These are phyloP conservation scores for Alfaro cultratus DNA, from an alignment of 2,797 vertebrate genomes.

Conservation along the genomic window DNA sequence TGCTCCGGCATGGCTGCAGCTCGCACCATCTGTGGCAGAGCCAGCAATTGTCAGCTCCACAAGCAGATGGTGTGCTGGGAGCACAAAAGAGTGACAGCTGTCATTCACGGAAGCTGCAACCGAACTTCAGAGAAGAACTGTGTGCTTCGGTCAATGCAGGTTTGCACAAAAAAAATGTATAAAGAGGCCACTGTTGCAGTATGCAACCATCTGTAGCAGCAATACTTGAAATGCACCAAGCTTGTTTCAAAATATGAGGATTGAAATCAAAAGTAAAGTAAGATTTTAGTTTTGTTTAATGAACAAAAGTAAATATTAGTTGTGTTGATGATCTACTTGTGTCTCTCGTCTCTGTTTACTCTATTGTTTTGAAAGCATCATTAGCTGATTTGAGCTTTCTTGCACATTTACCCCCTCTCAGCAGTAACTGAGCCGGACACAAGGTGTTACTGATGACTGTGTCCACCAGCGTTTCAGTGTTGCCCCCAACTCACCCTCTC, in stretches of 20 bases:
- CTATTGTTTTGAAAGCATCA: conserved; percentile 69
- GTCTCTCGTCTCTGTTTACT: conserved; percentile 31
- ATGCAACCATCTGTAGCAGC: background rate
- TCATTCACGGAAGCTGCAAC: conserved; percentile 53
- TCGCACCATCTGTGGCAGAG: conserved; percentile 29
- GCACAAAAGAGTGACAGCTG: conserved; percentile 63
- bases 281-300: background rate
- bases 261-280: background rate
- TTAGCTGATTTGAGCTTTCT: conserved; percentile 66
- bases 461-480: conserved; percentile 71
- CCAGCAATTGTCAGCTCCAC: conserved; percentile 28
- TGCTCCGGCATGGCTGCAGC: conserved; percentile 40
- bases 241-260: conserved; percentile 2
- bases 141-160: conserved; percentile 19
- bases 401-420: conserved; percentile 61
- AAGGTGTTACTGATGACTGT: conserved; percentile 78
- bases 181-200: conserved; percentile 4
- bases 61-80: conserved; percentile 63
- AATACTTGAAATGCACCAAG: background rate
- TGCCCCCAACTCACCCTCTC: conserved; percentile 75
- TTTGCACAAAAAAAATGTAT: background rate
- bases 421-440: conserved; percentile 67
- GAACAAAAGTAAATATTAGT: background rate
- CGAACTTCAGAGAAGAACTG: conserved; percentile 7
- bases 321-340: background rate